phyloP scores from a whole-genome alignment of 2,797 vertebrate species.

The Capromys pilorides region DNA sequence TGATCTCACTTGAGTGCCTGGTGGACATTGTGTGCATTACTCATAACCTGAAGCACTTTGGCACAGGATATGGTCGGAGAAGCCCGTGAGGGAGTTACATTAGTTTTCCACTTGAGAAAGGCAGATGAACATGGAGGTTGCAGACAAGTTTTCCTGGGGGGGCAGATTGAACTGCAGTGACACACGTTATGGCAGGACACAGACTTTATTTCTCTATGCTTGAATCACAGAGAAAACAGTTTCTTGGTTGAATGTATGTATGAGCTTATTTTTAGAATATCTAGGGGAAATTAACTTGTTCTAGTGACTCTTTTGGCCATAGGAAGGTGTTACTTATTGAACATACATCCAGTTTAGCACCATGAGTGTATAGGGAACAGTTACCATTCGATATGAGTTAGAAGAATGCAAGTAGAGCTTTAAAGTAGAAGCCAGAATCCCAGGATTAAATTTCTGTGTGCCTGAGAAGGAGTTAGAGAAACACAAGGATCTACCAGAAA shows the following conservation, averaged over 20 bases:
- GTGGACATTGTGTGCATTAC: conserved; percentile 73
- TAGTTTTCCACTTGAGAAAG: conserved; percentile 40
- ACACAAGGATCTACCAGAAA: not conserved
- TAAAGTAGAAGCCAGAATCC: not conserved
- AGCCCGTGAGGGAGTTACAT: conserved; percentile 36
- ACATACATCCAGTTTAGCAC: not conserved
- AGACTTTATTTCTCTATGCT: not conserved
- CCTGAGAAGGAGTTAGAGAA: not conserved
- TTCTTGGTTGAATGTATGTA: not conserved
- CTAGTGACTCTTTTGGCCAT: not conserved
- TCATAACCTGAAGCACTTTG: conserved; percentile 72
- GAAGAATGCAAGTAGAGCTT: not conserved
- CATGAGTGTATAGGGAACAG: accelerated
- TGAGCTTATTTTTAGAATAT: not conserved
- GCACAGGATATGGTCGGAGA: conserved; percentile 55
- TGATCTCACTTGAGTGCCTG: conserved; percentile 81
- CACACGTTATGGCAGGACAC: not conserved
- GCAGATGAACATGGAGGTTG: not conserved
- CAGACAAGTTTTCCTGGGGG: not conserved
- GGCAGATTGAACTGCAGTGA: not conserved
- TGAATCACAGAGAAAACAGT: conserved; percentile 14
- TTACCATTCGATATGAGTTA: not conserved
- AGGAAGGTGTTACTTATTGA: not conserved
- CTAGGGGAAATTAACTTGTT: conserved; percentile 8
- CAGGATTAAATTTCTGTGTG: not conserved